These are phyloP conservation scores for Ochotona curzoniae DNA, from an alignment of 2,113 vertebrate species.

Conservation along the genomic window DNA sequence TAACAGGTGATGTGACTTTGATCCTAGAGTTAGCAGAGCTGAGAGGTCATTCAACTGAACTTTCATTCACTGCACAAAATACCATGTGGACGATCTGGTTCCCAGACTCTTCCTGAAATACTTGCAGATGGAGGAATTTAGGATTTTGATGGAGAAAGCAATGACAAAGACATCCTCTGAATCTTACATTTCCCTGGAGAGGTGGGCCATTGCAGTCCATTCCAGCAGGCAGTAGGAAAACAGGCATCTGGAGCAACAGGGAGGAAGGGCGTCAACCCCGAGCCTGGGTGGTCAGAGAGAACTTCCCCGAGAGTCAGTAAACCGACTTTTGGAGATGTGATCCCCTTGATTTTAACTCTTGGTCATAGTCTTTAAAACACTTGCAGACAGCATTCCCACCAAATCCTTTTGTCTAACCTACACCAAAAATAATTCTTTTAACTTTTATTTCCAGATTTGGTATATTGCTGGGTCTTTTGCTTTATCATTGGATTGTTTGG, in stretches of 20 bases:
- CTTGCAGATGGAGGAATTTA: slow-evolving; percentile 30
- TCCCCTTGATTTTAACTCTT: not conserved
- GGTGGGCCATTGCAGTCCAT: not conserved
- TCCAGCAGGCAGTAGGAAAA: not conserved
- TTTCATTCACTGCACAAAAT: not conserved
- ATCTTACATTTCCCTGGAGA: not conserved
- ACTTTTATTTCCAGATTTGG: slow-evolving; percentile 7
- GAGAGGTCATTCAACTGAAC: not conserved
- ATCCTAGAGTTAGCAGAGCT: not conserved
- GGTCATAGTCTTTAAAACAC: not conserved
- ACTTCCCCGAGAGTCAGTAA: not conserved
- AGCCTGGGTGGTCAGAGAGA: not conserved
- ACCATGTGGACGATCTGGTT: not conserved
- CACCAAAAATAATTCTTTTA: slow-evolving; percentile 27
- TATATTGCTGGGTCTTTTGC: not conserved
- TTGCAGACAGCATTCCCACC: not conserved
- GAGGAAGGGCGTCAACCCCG: not conserved
- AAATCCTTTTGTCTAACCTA: slow-evolving; percentile 10
- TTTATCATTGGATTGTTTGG: slow-evolving; percentile 34
- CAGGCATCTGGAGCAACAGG: no score
- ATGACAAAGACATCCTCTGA: not conserved
- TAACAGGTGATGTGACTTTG: not conserved
- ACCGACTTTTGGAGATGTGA: not conserved
- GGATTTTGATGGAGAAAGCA: not conserved
- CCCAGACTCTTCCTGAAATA: not conserved